Evolutionary conservation across 1,140 invertebrate genomes (phyloP).

Genomic region (Solen grandis): DNA sequence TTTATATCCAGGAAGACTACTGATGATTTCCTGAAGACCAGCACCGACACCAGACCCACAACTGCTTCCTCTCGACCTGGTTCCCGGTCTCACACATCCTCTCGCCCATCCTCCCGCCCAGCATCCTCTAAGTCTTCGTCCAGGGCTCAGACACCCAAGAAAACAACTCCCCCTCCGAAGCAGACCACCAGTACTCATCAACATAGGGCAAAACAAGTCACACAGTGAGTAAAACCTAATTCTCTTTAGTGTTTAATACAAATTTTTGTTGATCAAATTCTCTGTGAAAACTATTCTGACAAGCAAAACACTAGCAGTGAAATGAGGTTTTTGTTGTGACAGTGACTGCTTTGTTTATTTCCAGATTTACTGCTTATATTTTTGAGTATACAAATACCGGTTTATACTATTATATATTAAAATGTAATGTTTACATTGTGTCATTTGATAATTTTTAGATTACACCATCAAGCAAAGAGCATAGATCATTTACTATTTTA

Average conservation of each 20-base stretch:
- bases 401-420: too few relatives aligned
- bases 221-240: conserved; percentile 13
- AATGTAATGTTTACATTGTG: too few relatives aligned
- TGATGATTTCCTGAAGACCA: too few relatives aligned
- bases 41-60: too few relatives aligned
- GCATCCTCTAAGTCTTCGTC: conserved; percentile 4
- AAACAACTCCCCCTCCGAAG: too few relatives aligned
- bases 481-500: too few relatives aligned
- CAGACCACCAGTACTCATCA: not conserved
- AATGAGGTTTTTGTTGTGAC: not conserved
- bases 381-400: not conserved
- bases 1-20: too few relatives aligned
- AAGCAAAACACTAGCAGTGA: not conserved
- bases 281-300: not conserved
- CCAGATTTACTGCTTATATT: not conserved
- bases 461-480: too few relatives aligned
- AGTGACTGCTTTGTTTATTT: not conserved
- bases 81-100: too few relatives aligned
- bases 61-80: too few relatives aligned
- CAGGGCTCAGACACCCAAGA: conserved; percentile 20
- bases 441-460: too few relatives aligned
- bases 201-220: conserved; percentile 40
- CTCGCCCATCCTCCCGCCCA: conserved; percentile 3
- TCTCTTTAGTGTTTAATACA: not conserved
- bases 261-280: not conserved